phyloP scores from a whole-genome alignment of 2,888 invertebrate species.

The Cerastis leucographa region DNA sequence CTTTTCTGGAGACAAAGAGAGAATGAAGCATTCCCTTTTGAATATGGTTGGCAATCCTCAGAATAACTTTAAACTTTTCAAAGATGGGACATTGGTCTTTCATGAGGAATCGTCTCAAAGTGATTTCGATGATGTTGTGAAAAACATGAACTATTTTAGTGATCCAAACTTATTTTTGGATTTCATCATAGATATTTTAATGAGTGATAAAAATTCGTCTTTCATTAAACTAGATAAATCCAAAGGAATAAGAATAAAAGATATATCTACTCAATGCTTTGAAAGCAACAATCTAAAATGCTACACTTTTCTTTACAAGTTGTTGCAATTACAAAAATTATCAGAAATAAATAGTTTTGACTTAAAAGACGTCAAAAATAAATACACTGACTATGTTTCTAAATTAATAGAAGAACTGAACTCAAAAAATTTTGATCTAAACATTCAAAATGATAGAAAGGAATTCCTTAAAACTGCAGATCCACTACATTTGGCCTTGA shows the following conservation, averaged over 20 bases:
- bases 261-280: slow-evolving; percentile 64
- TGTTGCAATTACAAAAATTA: slow-evolving; percentile 80
- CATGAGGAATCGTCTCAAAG: slow-evolving; percentile 72
- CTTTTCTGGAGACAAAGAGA: slow-evolving; percentile 91
- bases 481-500: slow-evolving; percentile 79
- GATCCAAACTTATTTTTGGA: slow-evolving; percentile 75
- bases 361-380: slow-evolving; percentile 46
- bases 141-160: slow-evolving; percentile 70
- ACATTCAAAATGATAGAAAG: slow-evolving; percentile 63
- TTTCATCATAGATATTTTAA: slow-evolving; percentile 79
- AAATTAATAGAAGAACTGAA: slow-evolving; percentile 72
- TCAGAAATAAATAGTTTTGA: slow-evolving; percentile 68
- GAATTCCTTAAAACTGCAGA: slow-evolving; percentile 70
- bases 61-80: slow-evolving; percentile 92
- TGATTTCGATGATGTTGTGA: slow-evolving; percentile 71
- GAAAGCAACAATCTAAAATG: slow-evolving; percentile 61
- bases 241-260: slow-evolving; percentile 18
- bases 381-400: slow-evolving; percentile 75
- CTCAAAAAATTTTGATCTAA: slow-evolving; percentile 71
- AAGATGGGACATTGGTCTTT: slow-evolving; percentile 79
- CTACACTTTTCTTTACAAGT: slow-evolving; percentile 74
- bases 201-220: slow-evolving; percentile 59
- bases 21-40: slow-evolving; percentile 90
- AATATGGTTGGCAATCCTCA: slow-evolving; percentile 91
- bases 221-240: slow-evolving; percentile 55